Evolutionary conservation across 2,888 invertebrate species (phyloP).

Genomic region (Volucella bombylans): DNA sequence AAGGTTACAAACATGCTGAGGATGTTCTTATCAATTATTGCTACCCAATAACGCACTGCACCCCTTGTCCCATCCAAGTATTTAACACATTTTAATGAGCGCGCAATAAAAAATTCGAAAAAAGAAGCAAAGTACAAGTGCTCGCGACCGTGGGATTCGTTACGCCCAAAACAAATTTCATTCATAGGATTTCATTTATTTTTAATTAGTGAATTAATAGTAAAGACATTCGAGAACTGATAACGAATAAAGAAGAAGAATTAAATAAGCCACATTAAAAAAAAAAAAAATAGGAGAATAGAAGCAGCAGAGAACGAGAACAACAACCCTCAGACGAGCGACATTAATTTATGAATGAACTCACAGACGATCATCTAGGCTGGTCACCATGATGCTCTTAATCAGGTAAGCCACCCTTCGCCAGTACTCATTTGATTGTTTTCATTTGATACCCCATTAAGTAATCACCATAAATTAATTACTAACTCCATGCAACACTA

Average conservation of each 20-base stretch:
- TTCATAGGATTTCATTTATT: slow-evolving; percentile 64
- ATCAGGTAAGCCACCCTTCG: slow-evolving; percentile 61
- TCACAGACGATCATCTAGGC: slow-evolving; percentile 36
- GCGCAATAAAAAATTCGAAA: not conserved
- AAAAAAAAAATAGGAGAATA: slow-evolving; percentile 3
- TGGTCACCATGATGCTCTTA: slow-evolving; percentile 68
- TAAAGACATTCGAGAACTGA: slow-evolving; percentile 8
- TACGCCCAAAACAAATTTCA: slow-evolving; percentile 49
- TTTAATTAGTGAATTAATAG: slow-evolving; percentile 64
- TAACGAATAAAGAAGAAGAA: slow-evolving; percentile 51
- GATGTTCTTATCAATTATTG: slow-evolving; percentile 52
- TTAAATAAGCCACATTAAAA: slow-evolving; percentile 22
- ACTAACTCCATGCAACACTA: not conserved
- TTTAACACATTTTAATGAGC: slow-evolving; percentile 34
- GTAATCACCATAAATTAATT: slow-evolving; percentile 63
- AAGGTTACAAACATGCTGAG: slow-evolving; percentile 59
- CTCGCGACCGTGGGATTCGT: slow-evolving; percentile 22
- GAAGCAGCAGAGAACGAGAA: not conserved
- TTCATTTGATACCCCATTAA: slow-evolving; percentile 40
- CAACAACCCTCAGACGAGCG: not conserved
- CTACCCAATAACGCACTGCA: not conserved
- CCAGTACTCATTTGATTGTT: slow-evolving; percentile 28
- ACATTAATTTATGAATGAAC: slow-evolving; percentile 63
- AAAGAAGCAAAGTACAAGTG: slow-evolving; percentile 33
- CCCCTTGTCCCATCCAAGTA: not conserved